These are phyloP conservation scores for Lates japonicus DNA, from an alignment of 2,797 vertebrate species.

Conservation along the genomic window DNA sequence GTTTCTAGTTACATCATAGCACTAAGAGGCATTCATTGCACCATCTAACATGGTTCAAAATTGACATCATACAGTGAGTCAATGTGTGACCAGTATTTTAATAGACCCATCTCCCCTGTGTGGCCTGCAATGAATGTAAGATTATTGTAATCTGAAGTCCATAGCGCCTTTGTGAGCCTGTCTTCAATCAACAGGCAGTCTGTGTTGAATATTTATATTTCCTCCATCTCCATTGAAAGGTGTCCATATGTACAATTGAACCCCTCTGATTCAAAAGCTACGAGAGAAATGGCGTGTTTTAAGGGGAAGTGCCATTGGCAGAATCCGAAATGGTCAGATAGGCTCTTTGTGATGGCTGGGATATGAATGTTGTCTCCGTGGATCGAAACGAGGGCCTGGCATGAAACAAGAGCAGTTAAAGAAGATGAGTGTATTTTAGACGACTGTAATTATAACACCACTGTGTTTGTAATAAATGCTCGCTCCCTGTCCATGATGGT, in stretches of 20 bases:
- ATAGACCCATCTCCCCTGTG: background rate
- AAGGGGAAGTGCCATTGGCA: conserved; percentile 74
- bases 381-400: conserved; percentile 56
- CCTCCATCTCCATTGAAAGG: conserved; percentile 25
- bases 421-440: conserved; percentile 42
- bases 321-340: conserved; percentile 69
- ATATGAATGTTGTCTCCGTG: conserved; percentile 49
- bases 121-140: background rate
- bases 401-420: conserved; percentile 44
- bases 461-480: conserved; percentile 32
- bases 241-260: conserved; percentile 66
- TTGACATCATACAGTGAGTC: background rate
- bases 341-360: conserved; percentile 57
- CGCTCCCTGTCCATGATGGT: background rate
- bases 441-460: conserved; percentile 33
- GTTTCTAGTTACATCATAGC: too few species aligned
- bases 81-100: background rate
- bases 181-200: conserved; percentile 20
- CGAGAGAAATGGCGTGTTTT: conserved; percentile 83
- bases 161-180: background rate
- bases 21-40: background rate
- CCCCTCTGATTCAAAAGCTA: conserved; percentile 49
- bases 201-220: conserved; percentile 6
- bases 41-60: background rate
- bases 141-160: background rate